A percentile compares a stretch with the other conserved stretches of the same genome.
Evolutionary conservation across 2,888 invertebrate genomes (phyloP).

Genomic region (Smittia sp.): DNA sequence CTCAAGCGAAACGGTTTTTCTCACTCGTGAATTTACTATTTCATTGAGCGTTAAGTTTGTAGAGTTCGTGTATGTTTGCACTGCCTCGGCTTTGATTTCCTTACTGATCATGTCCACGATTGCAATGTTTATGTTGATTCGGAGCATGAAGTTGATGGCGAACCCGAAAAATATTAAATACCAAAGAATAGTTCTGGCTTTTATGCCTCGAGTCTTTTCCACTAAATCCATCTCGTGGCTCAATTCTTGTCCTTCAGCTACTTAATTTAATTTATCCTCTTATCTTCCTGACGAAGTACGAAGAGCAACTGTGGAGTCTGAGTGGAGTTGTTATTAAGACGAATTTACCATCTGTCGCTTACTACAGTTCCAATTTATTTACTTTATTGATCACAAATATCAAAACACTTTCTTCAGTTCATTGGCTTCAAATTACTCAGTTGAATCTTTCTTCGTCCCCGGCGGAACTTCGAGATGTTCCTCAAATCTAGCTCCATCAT

Average conservation of each 20-base stretch:
- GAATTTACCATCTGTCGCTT: too few relatives aligned
- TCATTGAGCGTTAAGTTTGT: background rate
- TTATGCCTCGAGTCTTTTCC: background rate
- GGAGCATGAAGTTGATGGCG: constrained; percentile 65
- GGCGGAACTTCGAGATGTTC: too few relatives aligned
- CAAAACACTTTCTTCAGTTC: background rate
- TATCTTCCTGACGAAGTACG: too few relatives aligned
- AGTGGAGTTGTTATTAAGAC: too few relatives aligned
- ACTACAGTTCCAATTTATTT: background rate
- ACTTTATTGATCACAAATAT: background rate
- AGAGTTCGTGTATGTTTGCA: background rate
- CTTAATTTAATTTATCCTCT: background rate
- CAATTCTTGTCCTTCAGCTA: background rate
- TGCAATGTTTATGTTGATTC: constrained; percentile 64
- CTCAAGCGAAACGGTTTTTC: constrained; percentile 8
- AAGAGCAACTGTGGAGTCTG: too few relatives aligned
- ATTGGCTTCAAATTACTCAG: background rate
- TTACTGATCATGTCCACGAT: constrained; percentile 64
- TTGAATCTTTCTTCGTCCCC: background rate
- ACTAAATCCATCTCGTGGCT: background rate
- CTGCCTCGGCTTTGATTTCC: background rate
- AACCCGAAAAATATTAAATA: constrained; percentile 63
- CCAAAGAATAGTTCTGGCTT: constrained; percentile 58
- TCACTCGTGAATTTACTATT: background rate
- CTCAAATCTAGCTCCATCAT: background rate